These are phyloP conservation scores for Cyprinella venusta DNA, from an alignment of 2,797 vertebrate species.

Conservation along the genomic window DNA sequence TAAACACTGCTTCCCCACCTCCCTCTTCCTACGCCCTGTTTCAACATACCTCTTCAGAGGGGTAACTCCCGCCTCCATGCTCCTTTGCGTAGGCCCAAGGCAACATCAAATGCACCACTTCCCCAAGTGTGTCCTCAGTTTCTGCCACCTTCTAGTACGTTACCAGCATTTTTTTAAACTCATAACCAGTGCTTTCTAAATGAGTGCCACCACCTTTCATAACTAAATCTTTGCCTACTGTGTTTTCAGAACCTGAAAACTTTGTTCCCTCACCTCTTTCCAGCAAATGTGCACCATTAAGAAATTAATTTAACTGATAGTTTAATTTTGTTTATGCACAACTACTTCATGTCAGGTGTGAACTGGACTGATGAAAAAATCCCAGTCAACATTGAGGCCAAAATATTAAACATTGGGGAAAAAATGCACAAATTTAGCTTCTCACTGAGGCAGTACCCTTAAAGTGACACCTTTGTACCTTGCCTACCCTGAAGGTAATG, in stretches of 20 bases:
- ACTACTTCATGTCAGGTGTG: not conserved
- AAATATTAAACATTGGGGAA: not conserved
- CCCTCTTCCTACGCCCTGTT: slow-evolving; percentile 18
- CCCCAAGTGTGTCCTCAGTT: slow-evolving; percentile 51
- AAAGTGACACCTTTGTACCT: not conserved
- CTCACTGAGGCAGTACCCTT: not conserved
- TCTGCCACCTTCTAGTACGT: slow-evolving; percentile 55
- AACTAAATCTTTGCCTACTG: not conserved
- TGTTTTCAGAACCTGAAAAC: not conserved
- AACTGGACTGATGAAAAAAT: not conserved
- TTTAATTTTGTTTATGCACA: not conserved
- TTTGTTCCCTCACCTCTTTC: not conserved
- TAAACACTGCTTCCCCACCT: slow-evolving; percentile 39
- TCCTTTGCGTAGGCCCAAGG: slow-evolving; percentile 75
- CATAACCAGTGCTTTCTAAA: not conserved
- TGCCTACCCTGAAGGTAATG: not conserved
- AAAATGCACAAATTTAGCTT: not conserved
- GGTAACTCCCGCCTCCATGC: slow-evolving; percentile 33
- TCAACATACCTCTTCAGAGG: slow-evolving; percentile 45
- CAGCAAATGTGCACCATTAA: not conserved
- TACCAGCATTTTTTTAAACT: slow-evolving; percentile 27
- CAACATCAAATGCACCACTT: slow-evolving; percentile 77
- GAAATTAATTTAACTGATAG: not conserved
- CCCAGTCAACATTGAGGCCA: not conserved
- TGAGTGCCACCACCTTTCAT: slow-evolving; percentile 39